Base-by-base conservation (phyloP, 2,888 invertebrate species). In the Lycaena phlaeas region DNA sequence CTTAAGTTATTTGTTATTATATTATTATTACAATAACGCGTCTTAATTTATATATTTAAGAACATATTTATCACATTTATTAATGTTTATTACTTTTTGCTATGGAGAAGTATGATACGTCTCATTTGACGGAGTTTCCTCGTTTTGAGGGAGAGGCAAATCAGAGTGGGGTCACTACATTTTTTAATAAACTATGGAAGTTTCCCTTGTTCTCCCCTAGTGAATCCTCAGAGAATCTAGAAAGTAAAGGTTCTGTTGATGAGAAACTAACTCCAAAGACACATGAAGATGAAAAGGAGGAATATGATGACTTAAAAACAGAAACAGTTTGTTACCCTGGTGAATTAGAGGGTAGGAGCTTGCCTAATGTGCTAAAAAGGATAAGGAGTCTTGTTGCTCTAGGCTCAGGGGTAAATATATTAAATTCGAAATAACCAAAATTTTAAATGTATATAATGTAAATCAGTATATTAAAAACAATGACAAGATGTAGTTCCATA, bases 311-410 rank as follows among this genome's bases (percentile, higher is more conserved):
- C 43, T 48, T 56, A 5, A 74, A 73, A 51, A 57, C 74, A 1
- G 85, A 72, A 50, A 66, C 62, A 28, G 76, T 61, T 7, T 64
- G 64, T 11, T 85, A 85, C 28, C 82, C 89, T 11, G 88, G 89
- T 40, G 85, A 87, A 29, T 77, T 82, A 10, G 92, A 92, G 67
- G 92, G 90, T n/a, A 86, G 93, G 43, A 94, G 92, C 65, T 86
- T 96, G 56, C 91, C 93, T 0, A 95, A 93, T 84, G 95, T 97
- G 45, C 78, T 97, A 12, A 92, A 90, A 59, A 87, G 96, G 54
- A 94, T 97, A 37, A 94, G 94, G 60, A 95, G 92, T 68, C 89
- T 96, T 37, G 86, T 96, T 30, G 95, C 93, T n/a, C 72, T 91
- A 40, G 92, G 92, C 56, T 91, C 90, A 56, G 90, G 88, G 60